Percentiles rank a stretch among this genome's conserved stretches.
These are phyloP conservation scores for Hycleus phaleratus DNA, from an alignment of 1,140 invertebrate species.

Conservation along the genomic window DNA sequence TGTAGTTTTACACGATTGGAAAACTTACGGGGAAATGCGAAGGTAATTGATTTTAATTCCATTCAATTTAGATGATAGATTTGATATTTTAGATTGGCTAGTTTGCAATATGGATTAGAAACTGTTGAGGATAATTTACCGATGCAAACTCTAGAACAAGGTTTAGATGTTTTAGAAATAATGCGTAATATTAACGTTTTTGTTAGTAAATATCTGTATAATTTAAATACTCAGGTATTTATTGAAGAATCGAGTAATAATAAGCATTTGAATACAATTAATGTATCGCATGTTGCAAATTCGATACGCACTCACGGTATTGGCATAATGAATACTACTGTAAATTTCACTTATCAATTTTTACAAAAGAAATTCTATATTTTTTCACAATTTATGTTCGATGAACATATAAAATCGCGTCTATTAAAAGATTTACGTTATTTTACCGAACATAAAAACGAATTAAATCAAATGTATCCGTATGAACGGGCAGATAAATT, in stretches of 20 bases:
- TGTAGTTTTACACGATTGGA: slow-evolving; percentile 95
- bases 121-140: slow-evolving; percentile 88
- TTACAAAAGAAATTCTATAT: slow-evolving; percentile 87
- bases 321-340: slow-evolving; percentile 95
- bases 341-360: slow-evolving; percentile 97
- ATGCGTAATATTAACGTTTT: slow-evolving; percentile 96
- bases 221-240: slow-evolving; percentile 96
- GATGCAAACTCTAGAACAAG: slow-evolving; percentile 94
- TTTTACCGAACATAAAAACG: slow-evolving; percentile 53
- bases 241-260: slow-evolving; percentile 86
- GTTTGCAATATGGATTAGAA: slow-evolving; percentile 73
- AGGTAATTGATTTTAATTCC: slow-evolving; percentile 39
- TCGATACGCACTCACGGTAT: slow-evolving; percentile 96
- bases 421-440: slow-evolving; percentile 82
- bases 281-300: slow-evolving; percentile 92
- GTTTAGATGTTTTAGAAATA: slow-evolving; percentile 95
- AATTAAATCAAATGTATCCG: slow-evolving; percentile 56
- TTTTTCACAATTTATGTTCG: slow-evolving; percentile 96
- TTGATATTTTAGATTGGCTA: slow-evolving; percentile 54
- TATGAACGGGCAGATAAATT: slow-evolving; percentile 94
- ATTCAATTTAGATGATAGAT: not conserved
- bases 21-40: slow-evolving; percentile 94
- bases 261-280: slow-evolving; percentile 94
- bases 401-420: slow-evolving; percentile 96
- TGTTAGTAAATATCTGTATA: slow-evolving; percentile 90